Percentiles rank a stretch among this genome's conserved stretches.
Evolutionary conservation across 2,797 vertebrate species (phyloP).

Genomic region (Parauchenoglanis punctatus): DNA sequence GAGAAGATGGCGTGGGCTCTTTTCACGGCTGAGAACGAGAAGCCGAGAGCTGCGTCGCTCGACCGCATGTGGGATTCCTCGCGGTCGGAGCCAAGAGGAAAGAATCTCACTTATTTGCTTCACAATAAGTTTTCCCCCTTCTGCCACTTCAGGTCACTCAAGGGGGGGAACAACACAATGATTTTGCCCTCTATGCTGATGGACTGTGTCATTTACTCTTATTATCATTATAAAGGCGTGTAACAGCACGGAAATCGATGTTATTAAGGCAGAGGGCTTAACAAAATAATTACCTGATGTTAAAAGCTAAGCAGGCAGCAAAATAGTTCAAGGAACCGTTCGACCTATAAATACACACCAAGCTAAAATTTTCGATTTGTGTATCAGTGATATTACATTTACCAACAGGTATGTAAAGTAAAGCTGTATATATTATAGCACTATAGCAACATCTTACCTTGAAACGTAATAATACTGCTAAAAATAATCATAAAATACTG

Average conservation of each 20-base stretch:
- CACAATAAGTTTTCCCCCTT: constrained; percentile 21
- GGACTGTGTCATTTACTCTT: constrained; percentile 30
- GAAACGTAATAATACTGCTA: background rate
- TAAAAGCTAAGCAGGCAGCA: background rate
- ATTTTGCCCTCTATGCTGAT: constrained; percentile 27
- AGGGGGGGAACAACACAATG: constrained; percentile 6
- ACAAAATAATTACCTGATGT: constrained; percentile 11
- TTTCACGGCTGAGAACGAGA: constrained; percentile 28
- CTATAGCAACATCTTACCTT: background rate
- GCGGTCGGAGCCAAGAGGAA: constrained; percentile 34
- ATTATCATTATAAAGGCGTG: constrained; percentile 39
- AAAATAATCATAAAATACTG: background rate
- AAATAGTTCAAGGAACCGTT: background rate
- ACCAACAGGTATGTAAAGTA: background rate
- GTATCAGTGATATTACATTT: background rate
- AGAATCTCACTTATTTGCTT: constrained; percentile 43
- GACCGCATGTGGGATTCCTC: constrained; percentile 44
- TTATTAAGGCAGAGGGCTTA: constrained; percentile 13
- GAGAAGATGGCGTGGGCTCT: constrained; percentile 9
- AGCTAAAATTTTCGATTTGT: background rate
- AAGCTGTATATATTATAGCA: background rate
- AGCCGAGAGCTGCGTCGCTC: constrained; percentile 6
- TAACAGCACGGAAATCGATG: constrained; percentile 15
- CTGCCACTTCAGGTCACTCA: constrained; percentile 38
- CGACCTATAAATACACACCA: too few species aligned